Conservation (phyloP, 1,140 invertebrate species). For the Calephelis nemesis region DNA sequence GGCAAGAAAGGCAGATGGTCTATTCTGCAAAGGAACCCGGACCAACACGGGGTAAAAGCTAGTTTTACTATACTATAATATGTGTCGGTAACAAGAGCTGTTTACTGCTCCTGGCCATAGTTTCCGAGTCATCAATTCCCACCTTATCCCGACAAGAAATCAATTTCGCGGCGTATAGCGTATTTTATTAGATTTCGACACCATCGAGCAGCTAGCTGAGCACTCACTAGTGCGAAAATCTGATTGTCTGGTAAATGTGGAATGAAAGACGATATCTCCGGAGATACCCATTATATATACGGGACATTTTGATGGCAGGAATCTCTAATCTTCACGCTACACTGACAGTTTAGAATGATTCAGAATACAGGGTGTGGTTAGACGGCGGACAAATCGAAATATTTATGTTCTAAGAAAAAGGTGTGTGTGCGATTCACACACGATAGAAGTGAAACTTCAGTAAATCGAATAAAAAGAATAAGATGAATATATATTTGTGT, state of each 20-base stretch:
- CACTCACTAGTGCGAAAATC: slow-evolving; percentile 41
- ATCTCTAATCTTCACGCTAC: slow-evolving; percentile 12
- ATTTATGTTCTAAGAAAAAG: neutral
- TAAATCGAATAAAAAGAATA: no score
- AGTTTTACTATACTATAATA: neutral
- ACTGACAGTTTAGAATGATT: neutral
- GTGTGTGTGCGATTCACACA: no score
- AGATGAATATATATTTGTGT: no score
- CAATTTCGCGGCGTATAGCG: slow-evolving; percentile 39
- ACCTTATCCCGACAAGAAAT: slow-evolving; percentile 33
- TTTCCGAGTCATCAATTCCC: slow-evolving; percentile 16
- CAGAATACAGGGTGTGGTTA: neutral
- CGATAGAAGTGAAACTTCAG: no score
- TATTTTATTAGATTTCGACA: slow-evolving; percentile 42
- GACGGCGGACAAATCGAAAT: neutral
- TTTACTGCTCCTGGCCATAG: neutral
- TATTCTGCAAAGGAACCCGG: no score
- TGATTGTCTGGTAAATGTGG: slow-evolving; percentile 40
- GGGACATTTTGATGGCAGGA: neutral
- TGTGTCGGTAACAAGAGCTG: neutral
- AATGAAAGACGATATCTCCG: slow-evolving; percentile 31
- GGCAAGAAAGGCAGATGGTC: no score
- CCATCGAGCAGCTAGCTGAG: slow-evolving; percentile 36
- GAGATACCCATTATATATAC: slow-evolving; percentile 10
- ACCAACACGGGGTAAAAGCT: no score